Evolutionary conservation across 2,797 vertebrate species (phyloP).

Genomic region (Micropoecilia bifurca): DNA sequence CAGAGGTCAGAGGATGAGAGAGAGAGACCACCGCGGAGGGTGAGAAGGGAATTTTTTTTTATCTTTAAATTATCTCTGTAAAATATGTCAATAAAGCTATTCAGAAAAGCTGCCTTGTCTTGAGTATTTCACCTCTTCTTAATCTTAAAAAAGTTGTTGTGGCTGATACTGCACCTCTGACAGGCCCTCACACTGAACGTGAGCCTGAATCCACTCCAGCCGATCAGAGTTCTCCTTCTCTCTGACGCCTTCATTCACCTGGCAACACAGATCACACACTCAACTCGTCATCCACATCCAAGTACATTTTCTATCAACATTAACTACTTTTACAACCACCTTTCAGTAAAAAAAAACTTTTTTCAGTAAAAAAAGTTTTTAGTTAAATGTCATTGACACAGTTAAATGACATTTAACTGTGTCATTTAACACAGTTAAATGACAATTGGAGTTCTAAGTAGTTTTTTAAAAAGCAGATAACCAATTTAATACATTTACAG

Average conservation of each 20-base stretch:
- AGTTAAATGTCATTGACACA: too few relatives aligned
- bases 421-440: neutral
- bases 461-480: neutral
- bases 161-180: slow-evolving; percentile 87
- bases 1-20: too few relatives aligned
- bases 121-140: neutral
- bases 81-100: neutral
- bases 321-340: neutral
- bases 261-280: slow-evolving; percentile 17
- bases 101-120: neutral
- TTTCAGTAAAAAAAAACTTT: neutral
- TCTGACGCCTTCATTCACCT: slow-evolving; percentile 96
- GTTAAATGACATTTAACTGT: too few relatives aligned
- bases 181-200: slow-evolving; percentile 96
- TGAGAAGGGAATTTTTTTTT: too few relatives aligned
- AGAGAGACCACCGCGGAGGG: too few relatives aligned
- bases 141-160: neutral
- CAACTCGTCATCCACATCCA: neutral
- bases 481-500: neutral
- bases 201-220: slow-evolving; percentile 98
- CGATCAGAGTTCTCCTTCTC: slow-evolving; percentile 99
- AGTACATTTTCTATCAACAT: neutral
- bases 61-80: neutral
- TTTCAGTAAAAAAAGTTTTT: too few relatives aligned
- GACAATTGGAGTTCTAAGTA: neutral